These are phyloP conservation scores for Danio rerio DNA, from an alignment of 2,113 vertebrate genomes.

Conservation along the genomic window DNA sequence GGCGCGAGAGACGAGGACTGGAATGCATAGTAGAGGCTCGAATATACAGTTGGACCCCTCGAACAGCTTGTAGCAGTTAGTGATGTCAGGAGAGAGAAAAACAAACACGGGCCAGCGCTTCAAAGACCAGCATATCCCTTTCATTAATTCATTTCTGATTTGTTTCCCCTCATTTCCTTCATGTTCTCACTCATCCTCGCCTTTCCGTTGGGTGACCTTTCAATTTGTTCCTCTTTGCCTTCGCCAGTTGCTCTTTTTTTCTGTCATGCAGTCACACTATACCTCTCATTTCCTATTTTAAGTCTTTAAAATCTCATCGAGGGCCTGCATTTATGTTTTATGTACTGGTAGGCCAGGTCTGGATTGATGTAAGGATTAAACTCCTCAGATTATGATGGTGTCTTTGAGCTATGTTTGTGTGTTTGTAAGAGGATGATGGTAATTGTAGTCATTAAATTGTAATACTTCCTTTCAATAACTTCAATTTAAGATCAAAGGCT, in stretches of 20 bases:
- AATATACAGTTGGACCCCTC: conserved; percentile 37
- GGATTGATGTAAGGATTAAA: conserved; percentile 22
- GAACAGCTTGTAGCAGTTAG: conserved; percentile 55
- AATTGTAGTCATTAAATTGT: conserved; percentile 6
- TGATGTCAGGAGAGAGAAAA: conserved; percentile 49
- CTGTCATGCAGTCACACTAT: conserved; percentile 17
- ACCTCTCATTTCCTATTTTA: neutral
- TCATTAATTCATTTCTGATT: conserved; percentile 40
- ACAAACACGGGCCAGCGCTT: conserved; percentile 37
- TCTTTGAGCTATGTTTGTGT: conserved; percentile 4
- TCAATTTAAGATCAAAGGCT: neutral
- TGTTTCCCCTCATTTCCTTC: conserved; percentile 32
- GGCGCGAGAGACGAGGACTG: conserved; percentile 5
- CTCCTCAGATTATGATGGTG: neutral
- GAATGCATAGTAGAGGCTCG: conserved; percentile 42
- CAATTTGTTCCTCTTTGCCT: conserved; percentile 6
- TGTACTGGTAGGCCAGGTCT: conserved; percentile 18
- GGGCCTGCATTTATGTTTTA: conserved; percentile 11
- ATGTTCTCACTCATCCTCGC: conserved; percentile 23
- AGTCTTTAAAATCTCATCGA: too few species aligned
- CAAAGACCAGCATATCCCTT: conserved; percentile 41
- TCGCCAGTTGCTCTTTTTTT: neutral
- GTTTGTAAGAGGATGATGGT: neutral
- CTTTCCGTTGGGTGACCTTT: conserved; percentile 11
- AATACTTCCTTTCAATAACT: neutral